phyloP scores from a whole-genome alignment of 2,797 vertebrate species.

The Sebastes elongatus region DNA sequence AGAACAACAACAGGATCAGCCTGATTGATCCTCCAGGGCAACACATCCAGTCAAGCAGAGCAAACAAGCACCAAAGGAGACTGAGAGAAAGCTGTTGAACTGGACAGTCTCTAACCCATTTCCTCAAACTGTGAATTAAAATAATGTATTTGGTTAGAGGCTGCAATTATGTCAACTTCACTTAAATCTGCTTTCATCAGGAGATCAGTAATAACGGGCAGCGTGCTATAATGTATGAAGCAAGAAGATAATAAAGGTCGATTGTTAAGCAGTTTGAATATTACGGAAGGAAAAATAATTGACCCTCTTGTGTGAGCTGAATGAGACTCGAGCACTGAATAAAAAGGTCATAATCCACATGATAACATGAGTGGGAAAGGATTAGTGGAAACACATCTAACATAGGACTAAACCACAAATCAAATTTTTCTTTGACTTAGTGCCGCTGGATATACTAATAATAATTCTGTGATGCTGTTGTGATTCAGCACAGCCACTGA shows the following conservation, averaged over 20 bases:
- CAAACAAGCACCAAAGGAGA: slow-evolving; percentile 39
- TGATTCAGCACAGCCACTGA: neutral
- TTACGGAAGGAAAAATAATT: slow-evolving; percentile 7
- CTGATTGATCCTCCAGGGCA: slow-evolving; percentile 30
- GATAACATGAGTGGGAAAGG: neutral
- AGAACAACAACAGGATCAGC: slow-evolving; percentile 33
- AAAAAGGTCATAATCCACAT: slow-evolving; percentile 21
- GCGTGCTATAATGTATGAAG: neutral
- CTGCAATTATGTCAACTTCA: slow-evolving; percentile 40
- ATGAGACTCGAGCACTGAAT: slow-evolving; percentile 3
- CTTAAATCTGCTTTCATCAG: slow-evolving; percentile 42
- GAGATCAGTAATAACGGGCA: slow-evolving; percentile 10
- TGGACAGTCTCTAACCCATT: slow-evolving; percentile 21
- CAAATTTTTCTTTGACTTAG: neutral
- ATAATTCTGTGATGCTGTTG: neutral
- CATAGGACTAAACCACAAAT: neutral
- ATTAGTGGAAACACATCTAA: neutral
- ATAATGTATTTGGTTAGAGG: slow-evolving; percentile 37
- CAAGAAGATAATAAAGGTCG: neutral
- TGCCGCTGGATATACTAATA: neutral
- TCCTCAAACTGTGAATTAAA: slow-evolving; percentile 46
- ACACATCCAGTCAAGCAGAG: slow-evolving; percentile 32
- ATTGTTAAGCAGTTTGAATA: slow-evolving; percentile 17
- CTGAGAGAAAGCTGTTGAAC: slow-evolving; percentile 29
- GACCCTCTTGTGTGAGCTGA: slow-evolving; percentile 1